Conservation (phyloP, 2,797 vertebrate genomes). For the Heteromormyrus szaboi region DNA sequence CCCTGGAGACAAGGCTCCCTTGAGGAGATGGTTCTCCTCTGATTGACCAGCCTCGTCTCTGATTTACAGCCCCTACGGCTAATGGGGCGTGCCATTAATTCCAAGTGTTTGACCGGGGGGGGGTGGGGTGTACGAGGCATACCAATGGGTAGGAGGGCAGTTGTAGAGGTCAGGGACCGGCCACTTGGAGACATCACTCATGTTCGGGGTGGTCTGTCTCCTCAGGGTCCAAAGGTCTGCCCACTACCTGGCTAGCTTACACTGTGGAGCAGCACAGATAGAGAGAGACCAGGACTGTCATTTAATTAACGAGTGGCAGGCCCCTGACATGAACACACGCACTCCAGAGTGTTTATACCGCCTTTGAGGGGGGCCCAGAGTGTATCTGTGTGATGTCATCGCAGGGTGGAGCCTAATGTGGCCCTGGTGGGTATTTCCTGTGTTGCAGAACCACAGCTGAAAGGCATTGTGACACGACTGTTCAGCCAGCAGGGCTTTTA, state of each 20-base stretch:
- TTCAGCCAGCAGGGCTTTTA: conserved; percentile 95
- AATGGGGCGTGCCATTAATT: conserved; percentile 2
- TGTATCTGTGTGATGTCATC: neutral
- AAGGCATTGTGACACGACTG: conserved; percentile 96
- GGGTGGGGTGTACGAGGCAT: neutral
- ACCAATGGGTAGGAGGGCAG: neutral
- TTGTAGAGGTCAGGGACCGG: neutral
- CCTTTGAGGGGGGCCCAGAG: neutral
- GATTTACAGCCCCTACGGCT: neutral
- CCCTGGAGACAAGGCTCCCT: neutral
- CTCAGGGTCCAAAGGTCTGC: neutral
- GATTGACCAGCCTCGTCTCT: conserved; percentile 14
- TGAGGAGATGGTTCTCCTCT: neutral
- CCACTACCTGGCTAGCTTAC: neutral
- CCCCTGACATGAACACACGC: neutral
- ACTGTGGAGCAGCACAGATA: neutral
- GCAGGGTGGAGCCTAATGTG: conserved; percentile 6
- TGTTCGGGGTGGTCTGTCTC: neutral
- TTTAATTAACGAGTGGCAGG: neutral
- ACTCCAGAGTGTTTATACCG: neutral
- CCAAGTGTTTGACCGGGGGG: neutral
- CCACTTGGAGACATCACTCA: neutral
- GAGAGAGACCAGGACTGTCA: neutral
- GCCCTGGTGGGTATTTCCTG: conserved; percentile 14
- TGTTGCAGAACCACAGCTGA: conserved; percentile 90